Evolutionary conservation across 2,888 invertebrate species (phyloP).

Genomic region (Seira musarum): DNA sequence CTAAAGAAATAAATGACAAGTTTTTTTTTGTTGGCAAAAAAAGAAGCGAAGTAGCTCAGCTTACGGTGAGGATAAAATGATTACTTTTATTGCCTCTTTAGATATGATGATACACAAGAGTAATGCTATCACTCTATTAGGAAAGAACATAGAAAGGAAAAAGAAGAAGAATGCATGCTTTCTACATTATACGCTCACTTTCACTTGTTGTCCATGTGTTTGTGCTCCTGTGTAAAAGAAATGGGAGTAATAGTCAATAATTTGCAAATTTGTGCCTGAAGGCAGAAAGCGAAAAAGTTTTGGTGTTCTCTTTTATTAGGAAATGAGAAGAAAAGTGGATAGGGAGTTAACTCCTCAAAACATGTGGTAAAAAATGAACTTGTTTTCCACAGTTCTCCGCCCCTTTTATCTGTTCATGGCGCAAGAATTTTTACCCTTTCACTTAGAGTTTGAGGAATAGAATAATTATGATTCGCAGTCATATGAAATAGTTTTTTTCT

Average conservation of each 20-base stretch:
- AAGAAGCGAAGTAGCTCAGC: conserved; percentile 20
- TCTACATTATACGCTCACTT: conserved; percentile 34
- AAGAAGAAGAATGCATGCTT: conserved; percentile 7
- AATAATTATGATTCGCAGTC: no score
- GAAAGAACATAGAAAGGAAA: not conserved
- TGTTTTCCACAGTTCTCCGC: no score
- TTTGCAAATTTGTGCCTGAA: conserved; percentile 17
- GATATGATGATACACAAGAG: conserved; percentile 4
- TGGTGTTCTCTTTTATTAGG: not conserved
- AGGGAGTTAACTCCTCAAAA: no score
- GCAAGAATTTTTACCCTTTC: no score
- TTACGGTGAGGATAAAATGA: conserved; percentile 48
- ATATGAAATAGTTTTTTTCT: no score
- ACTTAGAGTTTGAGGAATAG: no score
- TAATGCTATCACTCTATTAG: conserved; percentile 1
- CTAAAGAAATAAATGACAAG: conserved; percentile 9
- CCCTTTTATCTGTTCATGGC: no score
- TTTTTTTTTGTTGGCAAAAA: conserved; percentile 1
- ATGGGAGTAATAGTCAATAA: conserved; percentile 46
- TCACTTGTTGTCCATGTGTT: conserved; percentile 49
- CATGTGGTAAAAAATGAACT: no score
- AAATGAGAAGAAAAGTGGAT: no score
- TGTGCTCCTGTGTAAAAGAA: conserved; percentile 2
- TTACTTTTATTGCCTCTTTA: conserved; percentile 51
- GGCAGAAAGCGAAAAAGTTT: conserved; percentile 19